Conservation (phyloP, 1,140 invertebrate species). For the Drosophila nikananu region DNA sequence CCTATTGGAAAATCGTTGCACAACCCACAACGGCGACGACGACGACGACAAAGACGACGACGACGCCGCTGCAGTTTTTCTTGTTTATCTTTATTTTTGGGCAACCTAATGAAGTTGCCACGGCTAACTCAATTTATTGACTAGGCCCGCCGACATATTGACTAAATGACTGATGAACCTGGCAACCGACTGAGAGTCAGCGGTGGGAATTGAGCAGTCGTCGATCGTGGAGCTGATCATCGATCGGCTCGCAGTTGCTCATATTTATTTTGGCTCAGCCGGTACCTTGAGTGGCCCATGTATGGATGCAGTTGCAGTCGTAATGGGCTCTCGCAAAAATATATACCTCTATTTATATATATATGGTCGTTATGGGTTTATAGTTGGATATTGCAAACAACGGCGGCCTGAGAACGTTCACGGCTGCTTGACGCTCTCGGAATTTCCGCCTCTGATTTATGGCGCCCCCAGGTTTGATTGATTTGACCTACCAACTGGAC, state of each 20-base stretch:
- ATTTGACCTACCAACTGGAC: constrained; percentile 64
- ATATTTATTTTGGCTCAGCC: constrained; percentile 65
- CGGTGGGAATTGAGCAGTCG: constrained; percentile 74
- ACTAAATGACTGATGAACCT: constrained; percentile 68
- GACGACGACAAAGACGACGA: neutral
- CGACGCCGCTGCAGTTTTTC: constrained; percentile 27
- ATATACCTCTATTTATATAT: constrained; percentile 29
- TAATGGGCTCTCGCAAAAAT: constrained; percentile 54
- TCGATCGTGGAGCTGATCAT: constrained; percentile 21
- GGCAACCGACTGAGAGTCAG: constrained; percentile 53
- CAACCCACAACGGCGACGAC: constrained; percentile 23
- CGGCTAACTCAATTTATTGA: constrained; percentile 76
- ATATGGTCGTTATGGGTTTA: constrained; percentile 63
- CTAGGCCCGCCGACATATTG: constrained; percentile 58
- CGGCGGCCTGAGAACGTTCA: constrained; percentile 52
- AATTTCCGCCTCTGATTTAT: constrained; percentile 75
- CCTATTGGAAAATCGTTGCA: constrained; percentile 59
- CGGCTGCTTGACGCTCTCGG: constrained; percentile 58
- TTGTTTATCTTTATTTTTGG: constrained; percentile 62
- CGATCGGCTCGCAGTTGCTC: constrained; percentile 33
- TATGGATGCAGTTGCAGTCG: constrained; percentile 59
- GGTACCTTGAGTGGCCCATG: constrained; percentile 73
- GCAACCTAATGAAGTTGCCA: constrained; percentile 72
- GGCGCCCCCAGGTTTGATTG: constrained; percentile 52
- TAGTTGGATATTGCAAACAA: constrained; percentile 55